phyloP scores from a whole-genome alignment of 2,797 vertebrate genomes.

The Salarias fasciatus region DNA sequence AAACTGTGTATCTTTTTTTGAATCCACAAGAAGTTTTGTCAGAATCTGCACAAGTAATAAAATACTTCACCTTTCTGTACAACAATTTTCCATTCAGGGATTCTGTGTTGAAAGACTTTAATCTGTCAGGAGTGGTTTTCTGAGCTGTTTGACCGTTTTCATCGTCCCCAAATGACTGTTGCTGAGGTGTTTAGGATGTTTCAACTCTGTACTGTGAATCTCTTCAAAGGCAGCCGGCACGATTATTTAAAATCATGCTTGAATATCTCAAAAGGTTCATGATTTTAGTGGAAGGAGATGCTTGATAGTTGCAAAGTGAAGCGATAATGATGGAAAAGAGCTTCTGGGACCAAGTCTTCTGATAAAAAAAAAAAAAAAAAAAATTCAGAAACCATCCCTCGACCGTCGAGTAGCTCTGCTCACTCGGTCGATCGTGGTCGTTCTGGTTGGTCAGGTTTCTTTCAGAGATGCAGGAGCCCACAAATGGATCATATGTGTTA shows the following conservation, averaged over 20 bases:
- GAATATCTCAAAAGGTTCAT: too few relatives aligned
- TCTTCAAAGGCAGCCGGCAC: slow-evolving; percentile 19
- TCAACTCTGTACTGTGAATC: slow-evolving; percentile 12
- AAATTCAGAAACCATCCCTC: not conserved
- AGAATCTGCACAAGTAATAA: too few relatives aligned
- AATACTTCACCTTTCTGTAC: slow-evolving; percentile 3
- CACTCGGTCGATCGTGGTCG: slow-evolving; percentile 21
- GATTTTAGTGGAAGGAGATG: too few relatives aligned
- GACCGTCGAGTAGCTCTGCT: slow-evolving; percentile 7
- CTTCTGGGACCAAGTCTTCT: slow-evolving; percentile 70
- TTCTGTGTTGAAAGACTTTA: slow-evolving; percentile 5
- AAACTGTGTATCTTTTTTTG: too few relatives aligned
- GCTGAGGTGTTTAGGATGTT: not conserved
- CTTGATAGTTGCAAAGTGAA: not conserved
- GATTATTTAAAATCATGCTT: slow-evolving; percentile 4
- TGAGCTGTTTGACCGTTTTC: slow-evolving; percentile 5
- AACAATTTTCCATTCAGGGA: slow-evolving; percentile 2
- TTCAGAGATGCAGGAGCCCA: slow-evolving; percentile 17
- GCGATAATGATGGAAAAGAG: slow-evolving; percentile 2
- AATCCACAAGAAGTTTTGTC: too few relatives aligned
- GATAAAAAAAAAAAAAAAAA: slow-evolving; percentile 22
- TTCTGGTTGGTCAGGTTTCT: slow-evolving; percentile 18
- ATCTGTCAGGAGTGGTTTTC: not conserved
- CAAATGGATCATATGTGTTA: not conserved
- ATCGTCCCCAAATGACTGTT: not conserved